A percentile compares a stretch with the other conserved stretches of the same genome.
phyloP scores from a whole-genome alignment of 1,140 invertebrate species.

The Odontomachus brunneus region DNA sequence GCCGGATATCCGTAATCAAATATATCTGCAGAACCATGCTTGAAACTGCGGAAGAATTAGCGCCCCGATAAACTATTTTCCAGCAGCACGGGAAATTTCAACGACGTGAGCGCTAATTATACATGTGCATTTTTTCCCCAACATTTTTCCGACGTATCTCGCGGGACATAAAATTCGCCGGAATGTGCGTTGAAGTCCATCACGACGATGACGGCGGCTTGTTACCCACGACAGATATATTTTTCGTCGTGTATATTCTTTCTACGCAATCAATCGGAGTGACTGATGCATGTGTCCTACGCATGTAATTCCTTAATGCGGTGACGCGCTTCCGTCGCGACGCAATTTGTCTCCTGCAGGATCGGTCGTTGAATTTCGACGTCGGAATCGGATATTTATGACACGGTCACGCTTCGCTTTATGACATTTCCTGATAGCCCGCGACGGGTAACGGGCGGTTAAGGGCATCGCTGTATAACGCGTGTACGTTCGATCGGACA shows the following conservation, averaged over 20 bases:
- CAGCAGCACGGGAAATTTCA: neutral
- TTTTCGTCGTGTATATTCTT: slow-evolving; percentile 21
- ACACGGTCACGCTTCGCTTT: slow-evolving; percentile 63
- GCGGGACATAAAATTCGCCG: too few relatives aligned
- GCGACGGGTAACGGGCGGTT: slow-evolving; percentile 69
- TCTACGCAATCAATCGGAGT: slow-evolving; percentile 32
- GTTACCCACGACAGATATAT: neutral
- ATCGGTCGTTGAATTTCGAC: slow-evolving; percentile 60
- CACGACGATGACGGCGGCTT: neutral
- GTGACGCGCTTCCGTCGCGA: slow-evolving; percentile 29
- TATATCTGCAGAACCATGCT: neutral
- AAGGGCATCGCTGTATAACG: slow-evolving; percentile 67
- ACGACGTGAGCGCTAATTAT: neutral
- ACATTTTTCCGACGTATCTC: too few relatives aligned
- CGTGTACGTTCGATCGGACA: slow-evolving; percentile 49
- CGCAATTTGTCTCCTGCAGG: slow-evolving; percentile 38
- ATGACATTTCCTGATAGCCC: slow-evolving; percentile 69
- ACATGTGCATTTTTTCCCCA: neutral
- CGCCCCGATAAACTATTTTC: neutral
- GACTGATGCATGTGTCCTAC: slow-evolving; percentile 25
- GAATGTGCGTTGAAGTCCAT: neutral
- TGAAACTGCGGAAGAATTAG: slow-evolving; percentile 16
- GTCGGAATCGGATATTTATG: slow-evolving; percentile 63
- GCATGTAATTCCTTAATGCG: slow-evolving; percentile 54
- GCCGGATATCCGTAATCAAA: slow-evolving; percentile 3